phyloP scores from a whole-genome alignment of 2,888 invertebrate genomes.

The Xylocampa areola region DNA sequence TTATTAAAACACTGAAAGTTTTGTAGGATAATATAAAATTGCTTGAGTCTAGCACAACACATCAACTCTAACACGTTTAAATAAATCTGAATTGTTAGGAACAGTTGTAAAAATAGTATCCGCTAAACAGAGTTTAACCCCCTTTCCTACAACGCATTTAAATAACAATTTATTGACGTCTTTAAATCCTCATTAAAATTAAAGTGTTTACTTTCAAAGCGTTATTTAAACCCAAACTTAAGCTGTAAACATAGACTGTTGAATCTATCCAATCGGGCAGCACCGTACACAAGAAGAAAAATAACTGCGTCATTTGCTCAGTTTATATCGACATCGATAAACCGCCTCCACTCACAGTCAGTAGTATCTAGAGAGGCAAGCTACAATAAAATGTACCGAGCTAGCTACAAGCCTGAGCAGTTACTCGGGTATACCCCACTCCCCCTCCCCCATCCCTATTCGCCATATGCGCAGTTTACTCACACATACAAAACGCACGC shows the following conservation, averaged over 20 bases:
- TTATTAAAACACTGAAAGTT: not conserved
- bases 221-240: constrained; percentile 62
- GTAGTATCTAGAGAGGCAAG: constrained; percentile 87
- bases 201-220: constrained; percentile 50
- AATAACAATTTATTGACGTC: constrained; percentile 32
- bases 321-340: constrained; percentile 86
- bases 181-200: constrained; percentile 36
- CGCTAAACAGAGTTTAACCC: constrained; percentile 31
- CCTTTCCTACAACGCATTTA: constrained; percentile 22
- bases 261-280: constrained; percentile 72
- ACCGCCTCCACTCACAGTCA: constrained; percentile 73
- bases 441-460: constrained; percentile 59
- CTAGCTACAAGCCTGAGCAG: constrained; percentile 88
- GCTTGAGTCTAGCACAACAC: no score
- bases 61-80: constrained; percentile 22
- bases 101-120: constrained; percentile 30
- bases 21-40: constrained; percentile 3
- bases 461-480: constrained; percentile 83
- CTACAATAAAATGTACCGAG: constrained; percentile 89
- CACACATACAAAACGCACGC: constrained; percentile 69
- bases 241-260: constrained; percentile 70
- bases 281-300: constrained; percentile 69
- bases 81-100: constrained; percentile 21
- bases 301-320: constrained; percentile 75
- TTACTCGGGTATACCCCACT: constrained; percentile 77